Percentiles rank a stretch among this genome's conserved stretches.
Conservation (phyloP, 2,888 invertebrate species). For the Yponomeuta sedellus region DNA sequence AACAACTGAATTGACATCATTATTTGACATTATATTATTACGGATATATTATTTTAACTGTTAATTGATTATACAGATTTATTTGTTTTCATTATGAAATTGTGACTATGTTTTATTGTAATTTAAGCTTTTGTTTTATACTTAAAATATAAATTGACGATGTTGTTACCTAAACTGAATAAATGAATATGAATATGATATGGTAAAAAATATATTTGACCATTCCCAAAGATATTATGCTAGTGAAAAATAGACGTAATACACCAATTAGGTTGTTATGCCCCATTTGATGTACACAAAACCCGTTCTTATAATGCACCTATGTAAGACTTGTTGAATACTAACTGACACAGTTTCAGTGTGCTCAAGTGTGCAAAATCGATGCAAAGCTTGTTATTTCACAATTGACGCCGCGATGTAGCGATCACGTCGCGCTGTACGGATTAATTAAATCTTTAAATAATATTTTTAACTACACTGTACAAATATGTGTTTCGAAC, state of each 20-base stretch:
- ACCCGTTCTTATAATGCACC: conserved; percentile 20
- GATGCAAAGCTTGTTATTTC: conserved; percentile 9
- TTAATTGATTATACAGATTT: too few species aligned
- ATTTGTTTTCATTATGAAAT: too few species aligned
- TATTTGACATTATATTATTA: too few species aligned
- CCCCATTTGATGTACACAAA: conserved; percentile 23
- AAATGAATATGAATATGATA: too few species aligned
- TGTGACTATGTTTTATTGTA: too few species aligned
- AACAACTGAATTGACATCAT: too few species aligned
- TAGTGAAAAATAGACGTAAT: not conserved
- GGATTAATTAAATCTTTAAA: not conserved
- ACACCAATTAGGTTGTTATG: conserved; percentile 22
- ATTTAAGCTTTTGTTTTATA: too few species aligned
- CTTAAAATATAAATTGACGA: too few species aligned
- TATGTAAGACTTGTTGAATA: conserved; percentile 5
- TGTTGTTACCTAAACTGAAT: too few species aligned
- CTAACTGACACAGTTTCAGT: conserved; percentile 7
- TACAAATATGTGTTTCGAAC: conserved; percentile 12
- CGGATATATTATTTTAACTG: too few species aligned
- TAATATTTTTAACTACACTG: not conserved
- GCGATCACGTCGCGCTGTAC: conserved; percentile 5
- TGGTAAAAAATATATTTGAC: too few species aligned
- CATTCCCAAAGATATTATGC: not conserved
- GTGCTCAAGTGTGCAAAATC: conserved; percentile 3
- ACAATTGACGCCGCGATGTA: not conserved